These are phyloP conservation scores for Gasterosteus aculeatus DNA, from an alignment of 2,113 vertebrate genomes.

Conservation along the genomic window DNA sequence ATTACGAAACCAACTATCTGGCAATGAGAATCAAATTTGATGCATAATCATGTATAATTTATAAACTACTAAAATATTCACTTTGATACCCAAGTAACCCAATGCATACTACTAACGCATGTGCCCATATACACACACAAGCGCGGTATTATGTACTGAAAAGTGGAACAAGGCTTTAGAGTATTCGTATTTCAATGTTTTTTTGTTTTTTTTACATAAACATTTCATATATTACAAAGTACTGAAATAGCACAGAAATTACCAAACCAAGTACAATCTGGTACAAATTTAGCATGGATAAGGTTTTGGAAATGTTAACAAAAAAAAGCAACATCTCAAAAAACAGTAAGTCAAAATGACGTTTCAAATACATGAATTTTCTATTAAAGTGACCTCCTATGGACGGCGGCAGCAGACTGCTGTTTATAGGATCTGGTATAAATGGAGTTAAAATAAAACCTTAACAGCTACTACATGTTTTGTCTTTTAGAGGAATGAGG, in stretches of 20 bases:
- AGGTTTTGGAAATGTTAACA: background rate
- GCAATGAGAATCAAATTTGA: slow-evolving; percentile 43
- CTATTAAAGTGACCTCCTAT: background rate
- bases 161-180: slow-evolving; percentile 19
- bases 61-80: slow-evolving; percentile 52
- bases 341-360: background rate
- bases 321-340: background rate
- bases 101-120: slow-evolving; percentile 13
- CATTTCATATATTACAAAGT: background rate
- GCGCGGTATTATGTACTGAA: slow-evolving; percentile 8
- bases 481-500: background rate
- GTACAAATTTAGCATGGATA: background rate
- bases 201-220: background rate
- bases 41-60: slow-evolving; percentile 55
- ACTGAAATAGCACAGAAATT: background rate
- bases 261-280: background rate
- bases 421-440: background rate
- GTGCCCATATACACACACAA: background rate
- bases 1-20: slow-evolving; percentile 13
- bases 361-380: background rate
- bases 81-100: slow-evolving; percentile 48
- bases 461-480: background rate
- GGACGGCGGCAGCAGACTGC: background rate
- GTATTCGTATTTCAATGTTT: background rate
- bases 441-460: background rate